Evolutionary conservation across 2,113 vertebrate species (phyloP).

Genomic region (Percopsis transmontana): DNA sequence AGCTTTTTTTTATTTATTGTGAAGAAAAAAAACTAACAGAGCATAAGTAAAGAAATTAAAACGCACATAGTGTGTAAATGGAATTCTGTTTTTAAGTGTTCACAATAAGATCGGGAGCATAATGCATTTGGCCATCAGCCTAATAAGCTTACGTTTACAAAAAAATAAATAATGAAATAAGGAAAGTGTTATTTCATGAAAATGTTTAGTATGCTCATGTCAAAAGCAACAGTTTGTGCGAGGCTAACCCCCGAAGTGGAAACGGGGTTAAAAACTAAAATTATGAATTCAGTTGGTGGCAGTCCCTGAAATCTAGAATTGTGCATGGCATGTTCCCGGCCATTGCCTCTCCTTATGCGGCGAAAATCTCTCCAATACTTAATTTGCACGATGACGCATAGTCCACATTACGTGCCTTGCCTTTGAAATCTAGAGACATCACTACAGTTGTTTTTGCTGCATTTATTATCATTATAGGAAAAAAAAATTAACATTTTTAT

Average conservation of each 20-base stretch:
- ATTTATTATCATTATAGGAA: constrained; percentile 97
- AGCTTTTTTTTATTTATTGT: constrained; percentile 89
- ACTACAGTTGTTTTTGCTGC: constrained; percentile 99
- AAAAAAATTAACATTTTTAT: constrained; percentile 95
- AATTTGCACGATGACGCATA: constrained; percentile 99
- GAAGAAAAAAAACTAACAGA: constrained; percentile 48
- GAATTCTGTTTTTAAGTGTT: constrained; percentile 81
- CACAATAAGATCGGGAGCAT: constrained; percentile 82
- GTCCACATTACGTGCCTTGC: constrained; percentile 99
- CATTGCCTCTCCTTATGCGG: constrained; percentile 85
- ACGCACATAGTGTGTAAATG: constrained; percentile 82
- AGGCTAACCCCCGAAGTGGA: constrained; percentile 80
- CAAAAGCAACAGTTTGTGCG: constrained; percentile 72
- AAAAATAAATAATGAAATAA: constrained; percentile 74
- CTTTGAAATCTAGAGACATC: constrained; percentile 98
- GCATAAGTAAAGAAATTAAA: constrained; percentile 50
- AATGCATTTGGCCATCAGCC: constrained; percentile 87
- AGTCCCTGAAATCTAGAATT: constrained; percentile 85
- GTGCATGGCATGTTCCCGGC: constrained; percentile 87
- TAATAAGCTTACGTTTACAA: constrained; percentile 91
- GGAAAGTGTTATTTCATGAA: constrained; percentile 77
- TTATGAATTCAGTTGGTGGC: constrained; percentile 73
- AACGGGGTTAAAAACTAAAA: constrained; percentile 79
- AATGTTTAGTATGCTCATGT: constrained; percentile 70
- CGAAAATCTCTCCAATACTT: constrained; percentile 93